A percentile compares a stretch with the other conserved stretches of the same genome.
These are phyloP conservation scores for Bombus superbus DNA, from an alignment of 1,140 invertebrate genomes.

Conservation along the genomic window DNA sequence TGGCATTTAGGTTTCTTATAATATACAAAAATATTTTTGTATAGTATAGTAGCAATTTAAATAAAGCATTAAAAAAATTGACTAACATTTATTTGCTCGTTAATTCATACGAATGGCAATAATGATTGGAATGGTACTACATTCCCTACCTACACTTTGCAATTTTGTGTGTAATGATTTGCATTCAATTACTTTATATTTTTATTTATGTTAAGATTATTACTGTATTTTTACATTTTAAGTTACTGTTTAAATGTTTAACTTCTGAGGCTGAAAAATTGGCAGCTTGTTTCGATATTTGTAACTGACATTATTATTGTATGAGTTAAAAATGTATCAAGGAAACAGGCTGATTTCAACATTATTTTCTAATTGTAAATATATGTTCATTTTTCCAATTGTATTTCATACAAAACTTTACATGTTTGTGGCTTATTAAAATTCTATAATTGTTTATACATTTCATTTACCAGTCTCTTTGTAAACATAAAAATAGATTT, in stretches of 20 bases:
- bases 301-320: constrained; percentile 28
- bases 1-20: too few species aligned
- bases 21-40: constrained; percentile 37
- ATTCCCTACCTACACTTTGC: not conserved
- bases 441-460: constrained; percentile 20
- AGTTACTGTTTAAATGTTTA: constrained; percentile 8
- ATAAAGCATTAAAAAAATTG: constrained; percentile 3
- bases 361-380: constrained; percentile 31
- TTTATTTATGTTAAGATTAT: constrained; percentile 1
- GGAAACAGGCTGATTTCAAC: constrained; percentile 27
- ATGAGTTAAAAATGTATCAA: constrained; percentile 3
- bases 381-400: constrained; percentile 27
- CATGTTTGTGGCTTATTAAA: constrained; percentile 27
- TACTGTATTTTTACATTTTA: constrained; percentile 11
- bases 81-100: not conserved
- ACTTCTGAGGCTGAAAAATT: constrained; percentile 31
- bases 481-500: constrained; percentile 68
- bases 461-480: constrained; percentile 52
- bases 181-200: not conserved
- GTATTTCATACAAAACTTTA: constrained; percentile 53
- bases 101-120: constrained; percentile 24
- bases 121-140: not conserved
- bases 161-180: not conserved
- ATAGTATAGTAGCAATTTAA: constrained; percentile 16
- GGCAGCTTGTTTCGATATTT: constrained; percentile 49